These are phyloP conservation scores for Talpa occidentalis DNA, from an alignment of 2,113 vertebrate genomes.

Conservation along the genomic window DNA sequence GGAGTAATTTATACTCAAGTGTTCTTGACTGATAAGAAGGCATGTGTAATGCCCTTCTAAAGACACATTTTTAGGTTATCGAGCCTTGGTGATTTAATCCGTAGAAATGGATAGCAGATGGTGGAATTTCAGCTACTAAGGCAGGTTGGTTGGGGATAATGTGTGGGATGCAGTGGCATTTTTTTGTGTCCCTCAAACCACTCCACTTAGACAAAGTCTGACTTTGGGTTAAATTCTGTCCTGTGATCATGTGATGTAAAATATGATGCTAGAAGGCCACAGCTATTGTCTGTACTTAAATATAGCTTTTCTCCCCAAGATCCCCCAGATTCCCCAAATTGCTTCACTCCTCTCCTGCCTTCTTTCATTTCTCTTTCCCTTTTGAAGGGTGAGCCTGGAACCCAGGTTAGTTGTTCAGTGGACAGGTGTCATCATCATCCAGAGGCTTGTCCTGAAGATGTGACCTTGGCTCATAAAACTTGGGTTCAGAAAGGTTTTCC, in stretches of 20 bases:
- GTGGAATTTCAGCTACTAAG: slow-evolving; percentile 51
- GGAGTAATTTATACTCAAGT: slow-evolving; percentile 45
- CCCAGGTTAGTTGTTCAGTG: background rate
- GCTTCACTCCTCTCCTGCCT: background rate
- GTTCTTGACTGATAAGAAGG: slow-evolving; percentile 59
- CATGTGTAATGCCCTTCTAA: background rate
- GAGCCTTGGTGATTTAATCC: background rate
- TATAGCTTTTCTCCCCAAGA: background rate
- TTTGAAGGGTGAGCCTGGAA: background rate
- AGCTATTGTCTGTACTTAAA: background rate
- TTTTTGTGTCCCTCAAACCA: background rate
- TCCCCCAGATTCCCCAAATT: background rate
- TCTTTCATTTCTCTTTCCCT: background rate
- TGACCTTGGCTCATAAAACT: background rate
- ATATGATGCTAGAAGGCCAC: background rate
- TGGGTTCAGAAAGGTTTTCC: background rate
- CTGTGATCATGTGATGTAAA: background rate
- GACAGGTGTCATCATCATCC: background rate
- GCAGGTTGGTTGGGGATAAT: background rate
- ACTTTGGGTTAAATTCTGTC: background rate
- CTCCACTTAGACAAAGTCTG: background rate
- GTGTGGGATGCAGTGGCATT: background rate
- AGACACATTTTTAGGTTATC: slow-evolving; percentile 37
- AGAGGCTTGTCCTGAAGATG: background rate
- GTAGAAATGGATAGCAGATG: background rate